Evolutionary conservation across 2,888 invertebrate genomes (phyloP).

Genomic region (Cheilosia variabilis): DNA sequence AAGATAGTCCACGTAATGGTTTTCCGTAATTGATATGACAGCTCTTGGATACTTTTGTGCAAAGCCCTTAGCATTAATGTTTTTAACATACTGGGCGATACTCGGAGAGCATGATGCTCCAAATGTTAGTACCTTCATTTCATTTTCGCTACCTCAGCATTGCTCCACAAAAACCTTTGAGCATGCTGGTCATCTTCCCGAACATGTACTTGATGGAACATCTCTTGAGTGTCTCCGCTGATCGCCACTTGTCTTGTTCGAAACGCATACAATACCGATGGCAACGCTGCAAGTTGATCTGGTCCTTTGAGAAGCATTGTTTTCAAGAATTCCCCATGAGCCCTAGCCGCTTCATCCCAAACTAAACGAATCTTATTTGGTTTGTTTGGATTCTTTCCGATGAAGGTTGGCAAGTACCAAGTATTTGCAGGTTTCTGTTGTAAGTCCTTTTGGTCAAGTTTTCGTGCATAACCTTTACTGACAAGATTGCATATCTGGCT

Average conservation of each 20-base stretch:
- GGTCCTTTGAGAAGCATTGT: conserved; percentile 78
- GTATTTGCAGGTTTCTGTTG: conserved; percentile 10
- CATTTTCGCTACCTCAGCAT: neutral
- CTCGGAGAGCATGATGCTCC: conserved; percentile 1
- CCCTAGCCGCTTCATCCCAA: conserved; percentile 77
- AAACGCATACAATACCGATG: neutral
- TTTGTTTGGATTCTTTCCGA: conserved; percentile 76
- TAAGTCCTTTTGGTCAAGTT: conserved; percentile 75
- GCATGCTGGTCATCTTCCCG: neutral
- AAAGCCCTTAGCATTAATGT: neutral
- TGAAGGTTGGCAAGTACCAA: conserved; percentile 76
- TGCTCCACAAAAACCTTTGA: conserved; percentile 77
- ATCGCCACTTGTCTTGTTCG: neutral
- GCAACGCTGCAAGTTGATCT: neutral
- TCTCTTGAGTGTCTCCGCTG: neutral
- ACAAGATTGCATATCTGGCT: neutral
- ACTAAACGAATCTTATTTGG: conserved; percentile 76
- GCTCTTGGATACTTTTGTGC: neutral
- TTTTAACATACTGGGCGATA: neutral
- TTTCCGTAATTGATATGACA: neutral
- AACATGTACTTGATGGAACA: conserved; percentile 1
- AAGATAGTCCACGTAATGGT: neutral
- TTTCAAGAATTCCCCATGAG: conserved; percentile 76
- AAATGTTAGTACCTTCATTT: conserved; percentile 1
- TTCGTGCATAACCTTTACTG: conserved; percentile 70